Base-by-base conservation (phyloP, 1,140 invertebrate species). In the Lepidurus packardi region DNA sequence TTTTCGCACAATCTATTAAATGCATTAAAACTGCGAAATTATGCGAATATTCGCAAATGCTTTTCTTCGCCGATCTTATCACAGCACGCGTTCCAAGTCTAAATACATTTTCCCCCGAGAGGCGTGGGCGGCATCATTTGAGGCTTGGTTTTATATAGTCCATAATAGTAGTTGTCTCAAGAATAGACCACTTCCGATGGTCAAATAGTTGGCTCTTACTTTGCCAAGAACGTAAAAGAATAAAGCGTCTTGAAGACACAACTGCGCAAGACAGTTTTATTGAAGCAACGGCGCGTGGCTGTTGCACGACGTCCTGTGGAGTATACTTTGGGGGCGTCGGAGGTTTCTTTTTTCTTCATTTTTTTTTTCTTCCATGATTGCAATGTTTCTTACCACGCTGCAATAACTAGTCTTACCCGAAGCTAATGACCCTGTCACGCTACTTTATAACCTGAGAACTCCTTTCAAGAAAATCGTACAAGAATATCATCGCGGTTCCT, bases 231-330 rank as follows among this genome's bases (percentile, higher is more conserved):
- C 45, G 45, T 11, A 47, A 47, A 16, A 47, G 2, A 65, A 7
- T 7, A 21, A 13, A 65, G 16, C 16, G 6, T 65, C 16, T n/a
- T 65, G 2, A 7, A 13, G 3, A 65, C 53, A 65, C 16, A n/a
- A 9, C 2, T n/a, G 8, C 13, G 16, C 53, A 21, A 11, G 53
- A 16, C 53, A 65, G 53, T 65, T 65, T 65, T 65, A 11, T 13
- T 65, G 53, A 7, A 65, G 53, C 53, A 65, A 65, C 53, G 53
- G 53, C 53, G 53, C 53, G 53, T 65, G 53, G 53, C 53, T 65
- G 9, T 7, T 13, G 53, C 53, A 65, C 53, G 53, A 65, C 53
- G 53, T 65, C 53, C 53, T 65, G 53, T 65, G 53, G 53, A 13
- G 53, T n/a, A 16, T 21, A 21, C 53, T 65, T 65, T 13, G 53